phyloP scores from a whole-genome alignment of 2,113 vertebrate species.

The Brienomyrus brachyistius region DNA sequence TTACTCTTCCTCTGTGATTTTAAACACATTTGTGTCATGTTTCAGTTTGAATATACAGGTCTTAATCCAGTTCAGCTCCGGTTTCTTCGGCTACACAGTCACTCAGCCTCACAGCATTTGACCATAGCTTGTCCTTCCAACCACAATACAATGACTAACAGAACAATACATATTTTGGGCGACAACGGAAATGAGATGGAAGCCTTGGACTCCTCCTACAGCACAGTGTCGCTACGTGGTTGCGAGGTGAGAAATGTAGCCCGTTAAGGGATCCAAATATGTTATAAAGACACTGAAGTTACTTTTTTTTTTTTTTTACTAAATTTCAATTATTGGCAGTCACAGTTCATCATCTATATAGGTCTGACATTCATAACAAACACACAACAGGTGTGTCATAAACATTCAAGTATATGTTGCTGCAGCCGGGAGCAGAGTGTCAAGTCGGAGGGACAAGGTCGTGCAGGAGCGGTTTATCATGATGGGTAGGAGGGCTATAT shows the following conservation, averaged over 20 bases:
- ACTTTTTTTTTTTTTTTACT: too few species aligned
- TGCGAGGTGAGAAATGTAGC: constrained; percentile 45
- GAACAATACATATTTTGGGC: constrained; percentile 44
- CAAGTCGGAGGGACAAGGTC: too few species aligned
- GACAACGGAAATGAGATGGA: constrained; percentile 47
- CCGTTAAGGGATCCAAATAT: background rate
- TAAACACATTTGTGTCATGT: constrained; percentile 14
- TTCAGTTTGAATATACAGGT: constrained; percentile 55
- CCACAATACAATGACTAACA: background rate
- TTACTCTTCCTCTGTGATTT: background rate
- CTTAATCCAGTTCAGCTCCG: constrained; percentile 60
- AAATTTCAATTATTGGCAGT: background rate
- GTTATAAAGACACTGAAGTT: background rate
- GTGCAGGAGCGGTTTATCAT: too few species aligned
- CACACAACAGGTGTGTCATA: background rate
- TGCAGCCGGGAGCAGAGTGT: too few species aligned
- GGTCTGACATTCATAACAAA: background rate
- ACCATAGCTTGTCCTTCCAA: constrained; percentile 41
- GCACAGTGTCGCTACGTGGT: constrained; percentile 28
- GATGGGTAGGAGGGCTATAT: too few species aligned
- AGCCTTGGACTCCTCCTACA: constrained; percentile 26
- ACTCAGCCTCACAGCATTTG: constrained; percentile 50
- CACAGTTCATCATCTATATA: background rate
- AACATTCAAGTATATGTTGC: background rate
- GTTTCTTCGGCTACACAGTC: constrained; percentile 61